Percentiles rank a stretch among this genome's conserved stretches.
Conservation (phyloP, 2,888 invertebrate genomes). For the Venustoraphidia nigricollis region DNA sequence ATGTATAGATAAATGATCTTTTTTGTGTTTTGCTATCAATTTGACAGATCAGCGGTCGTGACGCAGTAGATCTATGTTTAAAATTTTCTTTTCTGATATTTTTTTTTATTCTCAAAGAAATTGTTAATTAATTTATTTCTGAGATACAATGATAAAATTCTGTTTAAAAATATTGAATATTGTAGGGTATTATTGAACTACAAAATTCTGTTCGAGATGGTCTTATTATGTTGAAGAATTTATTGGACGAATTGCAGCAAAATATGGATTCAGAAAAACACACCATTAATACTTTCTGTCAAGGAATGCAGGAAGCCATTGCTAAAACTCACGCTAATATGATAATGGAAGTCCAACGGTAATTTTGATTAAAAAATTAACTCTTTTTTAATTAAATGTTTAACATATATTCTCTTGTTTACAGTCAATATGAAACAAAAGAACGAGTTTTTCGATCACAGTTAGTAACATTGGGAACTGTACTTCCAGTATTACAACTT, state of each 20-base stretch:
- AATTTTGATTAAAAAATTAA: conserved; percentile 31
- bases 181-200: conserved; percentile 21
- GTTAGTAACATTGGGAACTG: conserved; percentile 37
- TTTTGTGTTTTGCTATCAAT: no score
- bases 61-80: no score
- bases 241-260: conserved; percentile 48
- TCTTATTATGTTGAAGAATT: conserved; percentile 44
- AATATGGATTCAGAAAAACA: conserved; percentile 49
- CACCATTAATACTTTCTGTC: conserved; percentile 47
- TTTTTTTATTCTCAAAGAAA: no score
- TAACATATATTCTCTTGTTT: conserved; percentile 4
- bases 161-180: conserved; percentile 2
- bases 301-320: conserved; percentile 47
- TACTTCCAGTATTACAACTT: conserved; percentile 51
- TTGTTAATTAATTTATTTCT: no score
- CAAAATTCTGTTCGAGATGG: conserved; percentile 53
- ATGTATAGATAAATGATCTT: no score
- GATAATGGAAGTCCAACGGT: conserved; percentile 49
- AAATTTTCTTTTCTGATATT: no score
- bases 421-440: conserved; percentile 30
- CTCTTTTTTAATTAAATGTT: not conserved
- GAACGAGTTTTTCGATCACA: conserved; percentile 38
- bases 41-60: no score
- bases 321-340: conserved; percentile 48
- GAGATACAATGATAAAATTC: no score